Percentiles rank a stretch among this genome's conserved stretches.
These are phyloP conservation scores for Ferdinandea cuprea DNA, from an alignment of 2,888 invertebrate genomes.

Conservation along the genomic window DNA sequence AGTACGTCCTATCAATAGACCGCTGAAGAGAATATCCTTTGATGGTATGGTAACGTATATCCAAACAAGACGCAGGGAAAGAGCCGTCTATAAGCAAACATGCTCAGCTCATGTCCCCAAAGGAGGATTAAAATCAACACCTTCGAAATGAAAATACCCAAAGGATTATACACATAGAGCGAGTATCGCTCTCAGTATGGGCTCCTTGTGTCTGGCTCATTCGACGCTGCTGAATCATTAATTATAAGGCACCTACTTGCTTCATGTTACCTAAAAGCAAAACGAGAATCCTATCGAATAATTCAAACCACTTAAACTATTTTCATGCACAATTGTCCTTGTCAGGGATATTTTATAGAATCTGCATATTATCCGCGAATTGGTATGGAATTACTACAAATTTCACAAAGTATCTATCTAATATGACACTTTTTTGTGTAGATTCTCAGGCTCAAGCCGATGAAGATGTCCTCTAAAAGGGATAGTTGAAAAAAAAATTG, in stretches of 20 bases:
- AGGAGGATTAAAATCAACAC: conserved; percentile 53
- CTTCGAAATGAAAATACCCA: conserved; percentile 53
- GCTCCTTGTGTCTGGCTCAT: not conserved
- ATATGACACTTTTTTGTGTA: conserved; percentile 5
- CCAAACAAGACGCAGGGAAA: not conserved
- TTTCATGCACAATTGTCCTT: not conserved
- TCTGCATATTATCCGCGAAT: not conserved
- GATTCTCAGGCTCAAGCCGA: not conserved
- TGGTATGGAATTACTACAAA: not conserved
- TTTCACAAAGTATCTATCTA: not conserved
- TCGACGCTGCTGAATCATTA: conserved; percentile 28
- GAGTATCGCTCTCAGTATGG: not conserved
- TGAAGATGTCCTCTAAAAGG: conserved; percentile 3
- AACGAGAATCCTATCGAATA: conserved; percentile 44
- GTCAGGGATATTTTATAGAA: not conserved
- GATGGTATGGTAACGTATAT: not conserved
- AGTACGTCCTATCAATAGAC: conserved; percentile 31
- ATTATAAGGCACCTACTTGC: conserved; percentile 28
- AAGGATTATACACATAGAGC: conserved; percentile 15
- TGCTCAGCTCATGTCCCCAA: conserved; percentile 14
- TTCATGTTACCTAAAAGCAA: too few relatives aligned
- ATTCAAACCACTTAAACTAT: not conserved
- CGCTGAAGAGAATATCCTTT: conserved; percentile 31
- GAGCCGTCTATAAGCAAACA: conserved; percentile 9
- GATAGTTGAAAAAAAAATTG: not conserved